These are phyloP conservation scores for Etheostoma nigrum DNA, from an alignment of 2,797 vertebrate species.

Conservation along the genomic window DNA sequence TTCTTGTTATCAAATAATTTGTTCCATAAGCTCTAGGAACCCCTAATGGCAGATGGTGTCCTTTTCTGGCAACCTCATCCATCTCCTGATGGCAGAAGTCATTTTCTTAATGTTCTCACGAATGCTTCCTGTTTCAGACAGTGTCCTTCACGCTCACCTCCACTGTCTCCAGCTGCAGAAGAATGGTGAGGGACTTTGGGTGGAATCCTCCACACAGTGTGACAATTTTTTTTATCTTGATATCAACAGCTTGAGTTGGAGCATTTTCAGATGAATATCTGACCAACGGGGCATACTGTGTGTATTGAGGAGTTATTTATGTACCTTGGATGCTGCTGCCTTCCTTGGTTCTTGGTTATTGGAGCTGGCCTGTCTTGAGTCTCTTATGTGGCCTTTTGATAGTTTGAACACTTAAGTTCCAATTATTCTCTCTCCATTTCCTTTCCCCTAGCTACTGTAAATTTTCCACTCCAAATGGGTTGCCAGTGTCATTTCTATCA, in stretches of 20 bases:
- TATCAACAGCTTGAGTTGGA: conserved; percentile 7
- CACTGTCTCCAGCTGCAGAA: conserved; percentile 44
- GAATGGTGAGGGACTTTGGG: conserved; percentile 31
- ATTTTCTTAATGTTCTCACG: conserved; percentile 73
- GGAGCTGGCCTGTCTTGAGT: conserved; percentile 20
- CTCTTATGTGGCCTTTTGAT: conserved; percentile 45
- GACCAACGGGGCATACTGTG: background rate
- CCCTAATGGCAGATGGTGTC: conserved; percentile 70
- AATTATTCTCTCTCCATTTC: conserved; percentile 63
- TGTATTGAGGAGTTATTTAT: background rate
- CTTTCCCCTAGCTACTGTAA: conserved; percentile 30
- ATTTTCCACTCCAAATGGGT: conserved; percentile 57
- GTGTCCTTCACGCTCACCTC: conserved; percentile 69
- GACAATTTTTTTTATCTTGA: conserved; percentile 15
- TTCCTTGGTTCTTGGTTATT: conserved; percentile 13
- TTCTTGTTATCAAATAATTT: conserved; percentile 50
- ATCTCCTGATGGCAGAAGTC: conserved; percentile 71
- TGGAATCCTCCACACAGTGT: background rate
- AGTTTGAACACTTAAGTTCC: conserved; percentile 49
- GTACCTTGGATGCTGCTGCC: background rate
- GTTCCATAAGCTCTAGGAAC: conserved; percentile 36
- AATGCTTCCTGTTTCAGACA: conserved; percentile 65
- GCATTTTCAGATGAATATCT: conserved; percentile 2
- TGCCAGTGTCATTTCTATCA: conserved; percentile 50
- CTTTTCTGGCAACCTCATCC: conserved; percentile 68